Conservation (phyloP, 1,140 invertebrate genomes). For the Megalonaias nervosa region DNA sequence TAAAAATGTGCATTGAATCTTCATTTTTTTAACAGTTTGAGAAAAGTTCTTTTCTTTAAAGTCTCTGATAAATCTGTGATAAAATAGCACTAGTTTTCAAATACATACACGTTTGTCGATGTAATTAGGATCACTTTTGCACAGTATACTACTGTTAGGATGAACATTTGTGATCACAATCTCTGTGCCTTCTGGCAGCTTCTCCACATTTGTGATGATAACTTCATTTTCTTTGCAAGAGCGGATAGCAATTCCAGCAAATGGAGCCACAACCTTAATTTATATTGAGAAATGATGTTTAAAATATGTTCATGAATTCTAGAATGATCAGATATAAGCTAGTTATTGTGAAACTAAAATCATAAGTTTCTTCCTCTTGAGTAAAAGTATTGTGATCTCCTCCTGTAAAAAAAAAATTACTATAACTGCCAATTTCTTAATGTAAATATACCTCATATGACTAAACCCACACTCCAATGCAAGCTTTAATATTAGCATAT, state of each 20-base stretch:
- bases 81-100: background rate
- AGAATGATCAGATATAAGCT: background rate
- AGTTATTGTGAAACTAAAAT: too few species aligned
- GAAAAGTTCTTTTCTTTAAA: too few species aligned
- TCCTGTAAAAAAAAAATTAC: background rate
- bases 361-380: too few species aligned
- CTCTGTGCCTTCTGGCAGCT: conserved; percentile 21
- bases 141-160: conserved; percentile 23
- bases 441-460: too few species aligned
- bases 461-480: too few species aligned
- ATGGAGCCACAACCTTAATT: conserved; percentile 44
- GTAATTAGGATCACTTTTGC: background rate
- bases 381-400: too few species aligned
- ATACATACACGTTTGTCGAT: background rate
- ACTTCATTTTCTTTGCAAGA: conserved; percentile 34
- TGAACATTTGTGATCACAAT: conserved; percentile 40
- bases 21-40: too few species aligned
- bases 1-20: too few species aligned
- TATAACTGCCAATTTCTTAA: background rate
- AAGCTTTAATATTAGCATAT: too few species aligned
- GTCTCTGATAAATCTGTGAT: too few species aligned
- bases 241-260: conserved; percentile 28
- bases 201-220: conserved; percentile 29
- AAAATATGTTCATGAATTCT: background rate
- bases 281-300: background rate